These are phyloP conservation scores for Andricus curvator DNA, from an alignment of 2,888 invertebrate species.

Conservation along the genomic window DNA sequence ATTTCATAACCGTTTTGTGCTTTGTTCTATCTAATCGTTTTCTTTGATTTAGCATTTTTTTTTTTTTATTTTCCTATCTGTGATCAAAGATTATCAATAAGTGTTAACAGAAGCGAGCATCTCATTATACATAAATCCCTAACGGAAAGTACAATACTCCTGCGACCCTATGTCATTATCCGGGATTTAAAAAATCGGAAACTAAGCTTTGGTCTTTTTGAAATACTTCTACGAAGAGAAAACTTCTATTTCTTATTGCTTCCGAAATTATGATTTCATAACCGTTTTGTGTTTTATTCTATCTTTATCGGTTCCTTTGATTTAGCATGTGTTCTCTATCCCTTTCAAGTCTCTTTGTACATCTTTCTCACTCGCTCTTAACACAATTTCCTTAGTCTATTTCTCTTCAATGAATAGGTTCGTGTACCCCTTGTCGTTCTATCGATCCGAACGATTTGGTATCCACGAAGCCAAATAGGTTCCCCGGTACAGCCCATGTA, in stretches of 20 bases:
- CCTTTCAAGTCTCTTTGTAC: slow-evolving; percentile 1
- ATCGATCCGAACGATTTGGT: slow-evolving; percentile 55
- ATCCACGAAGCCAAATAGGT: slow-evolving; percentile 53
- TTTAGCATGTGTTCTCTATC: background rate
- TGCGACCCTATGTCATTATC: too few species aligned
- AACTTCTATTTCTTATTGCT: background rate
- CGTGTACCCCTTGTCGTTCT: slow-evolving; percentile 42
- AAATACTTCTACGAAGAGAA: too few species aligned
- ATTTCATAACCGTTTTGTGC: background rate
- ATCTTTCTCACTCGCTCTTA: slow-evolving; percentile 1
- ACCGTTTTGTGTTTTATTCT: background rate
- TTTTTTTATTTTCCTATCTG: background rate
- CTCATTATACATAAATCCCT: background rate
- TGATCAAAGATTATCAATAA: background rate
- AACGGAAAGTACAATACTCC: too few species aligned
- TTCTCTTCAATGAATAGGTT: slow-evolving; percentile 33
- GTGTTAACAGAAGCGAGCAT: background rate
- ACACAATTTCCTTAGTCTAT: slow-evolving; percentile 20
- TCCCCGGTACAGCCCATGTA: slow-evolving; percentile 50
- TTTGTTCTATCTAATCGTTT: background rate
- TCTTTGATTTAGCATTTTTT: background rate
- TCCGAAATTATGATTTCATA: background rate
- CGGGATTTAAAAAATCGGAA: too few species aligned
- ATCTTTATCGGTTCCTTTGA: background rate
- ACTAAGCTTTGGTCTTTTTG: too few species aligned